phyloP scores from a whole-genome alignment of 2,113 vertebrate genomes.

The Mustela nigripes region DNA sequence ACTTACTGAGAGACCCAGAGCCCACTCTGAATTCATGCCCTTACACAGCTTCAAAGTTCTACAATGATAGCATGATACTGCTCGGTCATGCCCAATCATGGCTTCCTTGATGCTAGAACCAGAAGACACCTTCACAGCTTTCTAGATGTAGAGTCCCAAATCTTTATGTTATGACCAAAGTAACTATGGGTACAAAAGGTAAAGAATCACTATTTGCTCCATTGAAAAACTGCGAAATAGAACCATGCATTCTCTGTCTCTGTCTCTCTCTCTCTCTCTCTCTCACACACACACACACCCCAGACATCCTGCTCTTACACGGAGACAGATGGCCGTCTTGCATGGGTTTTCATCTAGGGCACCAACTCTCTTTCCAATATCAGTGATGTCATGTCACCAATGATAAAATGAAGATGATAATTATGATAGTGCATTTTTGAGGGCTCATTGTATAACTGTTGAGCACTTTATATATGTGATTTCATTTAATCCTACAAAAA shows the following conservation, averaged over 20 bases:
- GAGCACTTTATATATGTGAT: accelerated
- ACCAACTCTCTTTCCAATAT: too few species aligned
- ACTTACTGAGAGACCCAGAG: neutral
- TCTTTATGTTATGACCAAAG: neutral
- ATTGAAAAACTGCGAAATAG: accelerated
- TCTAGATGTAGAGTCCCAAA: neutral
- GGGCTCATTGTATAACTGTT: too few species aligned
- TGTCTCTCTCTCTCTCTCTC: neutral
- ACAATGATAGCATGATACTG: neutral
- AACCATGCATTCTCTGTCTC: neutral
- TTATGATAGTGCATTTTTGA: accelerated
- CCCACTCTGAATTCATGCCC: accelerated
- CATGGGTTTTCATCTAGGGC: accelerated
- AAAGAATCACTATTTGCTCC: too few species aligned
- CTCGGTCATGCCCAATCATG: accelerated
- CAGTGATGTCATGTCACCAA: accelerated
- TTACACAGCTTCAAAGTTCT: accelerated
- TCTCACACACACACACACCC: neutral
- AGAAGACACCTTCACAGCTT: neutral
- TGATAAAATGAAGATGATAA: accelerated
- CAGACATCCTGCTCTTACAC: neutral
- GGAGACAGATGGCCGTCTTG: accelerated
- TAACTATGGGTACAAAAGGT: neutral
- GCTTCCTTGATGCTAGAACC: accelerated
- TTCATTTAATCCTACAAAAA: neutral